Base-by-base conservation (phyloP, 2,113 vertebrate species). In the Lophura nycthemera region DNA sequence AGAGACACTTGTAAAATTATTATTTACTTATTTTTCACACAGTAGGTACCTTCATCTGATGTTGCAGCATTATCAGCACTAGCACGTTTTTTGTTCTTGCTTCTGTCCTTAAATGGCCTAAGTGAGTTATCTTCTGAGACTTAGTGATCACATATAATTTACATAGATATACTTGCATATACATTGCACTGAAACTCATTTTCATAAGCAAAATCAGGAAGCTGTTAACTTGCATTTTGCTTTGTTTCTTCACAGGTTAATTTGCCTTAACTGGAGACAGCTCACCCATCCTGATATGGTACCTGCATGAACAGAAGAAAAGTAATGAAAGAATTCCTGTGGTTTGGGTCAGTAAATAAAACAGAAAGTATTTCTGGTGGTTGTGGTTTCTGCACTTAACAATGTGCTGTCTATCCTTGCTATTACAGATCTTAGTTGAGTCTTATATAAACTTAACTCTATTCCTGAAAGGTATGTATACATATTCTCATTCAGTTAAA, bases 11-110 rank as follows among this genome's bases (percentile, higher is more conserved):
- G 38, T 14, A 80, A 86, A 95, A 72, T 81, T 67, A 61, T 17
- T 38, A 64, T 75, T 95, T 92, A 59, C 65, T 54, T 76, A 85
- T 93, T 96, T 96, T 67, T 83, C 47, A 48, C 93, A 95, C 89
- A 94, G 81, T 76, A 91, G 81, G 22, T 84, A 80, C 25, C 64
- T 86, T 18, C 52, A 24, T 30, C 76, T 72, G n/a, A 64, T 78
- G 52, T 57, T 45, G 30, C 59, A 89, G 3, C 2, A 22, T 69
- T 47, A 34, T 43, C 42, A 36, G 21, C 50, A 71, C 77, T 83
- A 91, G 92, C 95, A 95, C 5, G 0, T 19, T 78, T 93, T 9
- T 24, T 20, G 54, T 8, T 21, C 72, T 71, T 86, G 48, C 67
- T 67, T 86, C 64, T 60, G 54, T 90, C 88, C 82, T 56, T 76